Base-by-base conservation (phyloP, 2,888 invertebrate genomes). In the Actias luna region DNA sequence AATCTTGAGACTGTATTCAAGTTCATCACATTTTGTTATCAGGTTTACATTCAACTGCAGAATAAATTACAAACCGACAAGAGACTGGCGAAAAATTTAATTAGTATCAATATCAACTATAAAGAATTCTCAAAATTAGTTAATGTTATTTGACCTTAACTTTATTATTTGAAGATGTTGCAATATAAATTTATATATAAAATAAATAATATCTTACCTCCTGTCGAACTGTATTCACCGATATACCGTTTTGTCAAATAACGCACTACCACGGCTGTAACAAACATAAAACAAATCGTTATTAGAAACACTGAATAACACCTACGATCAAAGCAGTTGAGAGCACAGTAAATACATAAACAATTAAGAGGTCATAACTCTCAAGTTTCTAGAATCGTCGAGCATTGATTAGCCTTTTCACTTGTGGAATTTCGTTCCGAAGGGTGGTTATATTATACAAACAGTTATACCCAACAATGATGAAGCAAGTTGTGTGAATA, bases 221-320 rank as follows among this genome's bases (percentile, higher is more conserved):
- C 95, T 74, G 95, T 95, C 67, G 96, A 96, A 89, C 96, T 96
- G 92, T 96, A 96, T 93, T 96, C 96, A 72, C 96, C 96, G 79
- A 96, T 96, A 85, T 96, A 96, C 76, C 96, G 93, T 88, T 95
- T 96, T 68, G 96, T 96, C 77, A 96, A 92, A 89, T 96, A 96
- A 79, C 96, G 94, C 80, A 96, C 96, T 71, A 95, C 95, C 78
- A 96, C 95, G 80, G 96, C 96, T 96, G 94, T 73, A 96, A 95
- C 88, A 93, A 88, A 85, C 84, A 78, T 76, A 82, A 81, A 77
- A 66, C 61, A 67, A 63, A 57, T 60, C 66, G 75, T 63, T 72
- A 76, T 65, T n/a, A 73, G 72, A 68, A 71, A 71, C 68, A 71
- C 69, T 71, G 73, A 71, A 65, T 71, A 67, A 69, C 65, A 72